A percentile compares a stretch with the other conserved stretches of the same genome.
Conservation (phyloP, 2,113 vertebrate species). For the Ancistrus triradiatus region DNA sequence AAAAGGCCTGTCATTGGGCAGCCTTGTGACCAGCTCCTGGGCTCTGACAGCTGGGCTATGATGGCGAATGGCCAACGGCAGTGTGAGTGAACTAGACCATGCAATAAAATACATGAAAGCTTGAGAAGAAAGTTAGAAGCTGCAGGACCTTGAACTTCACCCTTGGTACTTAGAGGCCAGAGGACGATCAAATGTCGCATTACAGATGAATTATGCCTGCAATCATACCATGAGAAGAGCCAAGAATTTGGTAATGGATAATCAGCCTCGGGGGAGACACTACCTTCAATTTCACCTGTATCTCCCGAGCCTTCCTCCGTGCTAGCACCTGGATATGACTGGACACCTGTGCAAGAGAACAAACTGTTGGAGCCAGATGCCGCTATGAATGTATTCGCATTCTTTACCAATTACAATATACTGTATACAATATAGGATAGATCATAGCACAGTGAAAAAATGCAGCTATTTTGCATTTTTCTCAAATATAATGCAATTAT, state of each 20-base stretch:
- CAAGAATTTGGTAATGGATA: slow-evolving; percentile 29
- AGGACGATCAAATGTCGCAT: slow-evolving; percentile 16
- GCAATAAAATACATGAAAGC: slow-evolving; percentile 42
- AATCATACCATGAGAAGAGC: background rate
- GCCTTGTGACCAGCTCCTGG: slow-evolving; percentile 60
- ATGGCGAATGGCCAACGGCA: slow-evolving; percentile 61
- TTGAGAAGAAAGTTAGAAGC: slow-evolving; percentile 22
- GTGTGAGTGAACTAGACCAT: slow-evolving; percentile 43
- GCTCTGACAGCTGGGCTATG: slow-evolving; percentile 63
- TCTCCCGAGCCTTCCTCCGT: slow-evolving; percentile 91
- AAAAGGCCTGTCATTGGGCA: slow-evolving; percentile 60
- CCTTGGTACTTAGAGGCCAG: slow-evolving; percentile 28
- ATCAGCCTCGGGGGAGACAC: slow-evolving; percentile 17
- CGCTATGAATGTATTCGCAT: no score
- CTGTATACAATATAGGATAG: no score
- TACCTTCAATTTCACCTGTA: slow-evolving; percentile 98
- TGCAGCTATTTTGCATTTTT: no score
- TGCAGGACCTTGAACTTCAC: slow-evolving; percentile 12
- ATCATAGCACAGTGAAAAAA: no score
- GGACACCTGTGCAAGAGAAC: slow-evolving; percentile 76
- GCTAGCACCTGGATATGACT: slow-evolving; percentile 97
- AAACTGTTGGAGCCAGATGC: slow-evolving; percentile 13
- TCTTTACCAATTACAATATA: no score
- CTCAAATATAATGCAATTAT: no score
- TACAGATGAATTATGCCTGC: slow-evolving; percentile 3